Evolutionary conservation across 30 jellyfish, hydroid and myxozoan species (phyloP), one percentile per base, ranked within the genome.

Genomic region (Phacellophora camtschatica): DNA sequence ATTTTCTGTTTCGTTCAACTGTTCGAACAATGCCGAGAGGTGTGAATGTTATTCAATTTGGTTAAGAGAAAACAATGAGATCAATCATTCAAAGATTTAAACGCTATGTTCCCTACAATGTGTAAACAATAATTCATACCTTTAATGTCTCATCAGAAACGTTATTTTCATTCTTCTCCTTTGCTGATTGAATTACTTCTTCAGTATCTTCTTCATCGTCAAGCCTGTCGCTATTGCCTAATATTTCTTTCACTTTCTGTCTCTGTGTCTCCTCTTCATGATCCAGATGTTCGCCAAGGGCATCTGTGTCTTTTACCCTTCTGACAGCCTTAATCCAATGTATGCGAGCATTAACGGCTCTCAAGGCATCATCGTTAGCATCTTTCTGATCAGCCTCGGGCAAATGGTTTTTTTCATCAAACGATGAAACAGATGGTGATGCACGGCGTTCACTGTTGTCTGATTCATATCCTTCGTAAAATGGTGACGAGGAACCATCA

Each of bases 311-410:
- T 22, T 20, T 9, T 3, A 82, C 42, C n/a, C 20, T 82, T 42
- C 82, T 81, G 22, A 69, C 73, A 10, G 94, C 94, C 16, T 42
- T 27, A 41, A 82, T 68, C 94, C 94, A 82, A 18, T 69, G 30
- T 25, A 61, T 36, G 48, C 86, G 39, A 31, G 94, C 94, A 10
- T 57, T 43, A 23, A 35, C 68, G 11, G 75, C 30, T 10, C 86
- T 41, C 64, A 37, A 3, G 11, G 20, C 45, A 4, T 20, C 43
- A 8, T 57, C 63, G 1, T 34, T n/a, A 39, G 29, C 12, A 0
- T 28, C 61, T 46, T 5, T 25, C 18, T 80, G 91, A 37, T 80
- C 91, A 11, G 77, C 83, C 20, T 80, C 91, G 2, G 91, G 91
- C 5, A 80, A 58, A 48, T 80, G 46, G 51, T 41, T 80, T 29